Evolutionary conservation across 2,113 vertebrate genomes (phyloP).

Genomic region (Atractosteus spatula): DNA sequence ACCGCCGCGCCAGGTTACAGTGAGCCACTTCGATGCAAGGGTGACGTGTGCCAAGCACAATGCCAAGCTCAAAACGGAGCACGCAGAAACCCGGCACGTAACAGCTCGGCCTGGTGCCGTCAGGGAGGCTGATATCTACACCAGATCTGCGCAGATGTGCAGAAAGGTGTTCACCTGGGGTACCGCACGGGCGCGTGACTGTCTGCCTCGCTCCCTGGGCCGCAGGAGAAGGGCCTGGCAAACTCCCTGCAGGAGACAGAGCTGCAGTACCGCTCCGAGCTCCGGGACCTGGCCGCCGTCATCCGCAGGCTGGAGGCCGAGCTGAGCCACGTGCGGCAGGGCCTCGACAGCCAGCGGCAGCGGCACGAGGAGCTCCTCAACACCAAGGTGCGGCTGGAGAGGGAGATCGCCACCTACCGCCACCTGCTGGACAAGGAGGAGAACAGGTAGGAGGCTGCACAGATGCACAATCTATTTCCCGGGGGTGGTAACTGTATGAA

Average conservation of each 20-base stretch:
- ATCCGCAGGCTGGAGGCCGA: constrained; percentile 81
- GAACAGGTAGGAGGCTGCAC: constrained; percentile 72
- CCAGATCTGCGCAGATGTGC: too few relatives aligned
- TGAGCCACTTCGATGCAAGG: too few relatives aligned
- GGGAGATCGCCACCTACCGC: constrained; percentile 89
- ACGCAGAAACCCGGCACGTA: too few relatives aligned
- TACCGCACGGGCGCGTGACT: too few relatives aligned
- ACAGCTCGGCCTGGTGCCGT: too few relatives aligned
- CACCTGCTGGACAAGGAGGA: constrained; percentile 87
- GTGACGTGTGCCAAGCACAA: too few relatives aligned
- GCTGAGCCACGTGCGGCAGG: constrained; percentile 75
- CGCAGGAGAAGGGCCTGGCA: constrained; percentile 87
- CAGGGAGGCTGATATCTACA: too few relatives aligned
- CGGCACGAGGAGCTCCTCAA: constrained; percentile 86
- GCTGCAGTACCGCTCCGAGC: constrained; percentile 79
- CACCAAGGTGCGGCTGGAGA: constrained; percentile 91
- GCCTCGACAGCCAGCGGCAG: constrained; percentile 80
- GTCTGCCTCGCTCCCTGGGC: not conserved
- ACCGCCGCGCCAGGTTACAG: too few relatives aligned
- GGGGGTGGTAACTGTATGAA: too few relatives aligned
- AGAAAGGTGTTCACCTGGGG: too few relatives aligned
- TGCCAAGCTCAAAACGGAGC: too few relatives aligned
- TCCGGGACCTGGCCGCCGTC: constrained; percentile 78
- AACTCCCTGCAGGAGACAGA: constrained; percentile 77
- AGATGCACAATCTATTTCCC: too few relatives aligned